Conservation (phyloP, 1,140 invertebrate species). For the Patella vulgata region DNA sequence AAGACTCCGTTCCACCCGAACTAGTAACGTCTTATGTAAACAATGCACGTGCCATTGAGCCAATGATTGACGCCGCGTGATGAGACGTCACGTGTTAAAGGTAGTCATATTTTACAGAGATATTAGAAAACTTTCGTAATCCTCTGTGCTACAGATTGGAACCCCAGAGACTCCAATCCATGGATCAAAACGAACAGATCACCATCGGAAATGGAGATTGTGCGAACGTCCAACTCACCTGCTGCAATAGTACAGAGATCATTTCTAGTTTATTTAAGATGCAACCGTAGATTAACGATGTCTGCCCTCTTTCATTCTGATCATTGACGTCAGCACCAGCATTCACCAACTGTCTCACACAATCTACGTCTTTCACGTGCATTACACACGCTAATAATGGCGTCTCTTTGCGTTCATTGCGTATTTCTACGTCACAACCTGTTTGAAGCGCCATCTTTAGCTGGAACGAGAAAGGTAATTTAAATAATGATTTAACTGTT, state of each 20-base stretch:
- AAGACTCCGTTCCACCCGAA: too few species aligned
- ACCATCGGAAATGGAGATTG: too few species aligned
- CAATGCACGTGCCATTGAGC: too few species aligned
- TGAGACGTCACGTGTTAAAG: too few species aligned
- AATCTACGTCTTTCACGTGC: constrained; percentile 28
- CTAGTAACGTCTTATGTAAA: too few species aligned
- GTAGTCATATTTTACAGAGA: too few species aligned
- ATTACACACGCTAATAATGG: constrained; percentile 41
- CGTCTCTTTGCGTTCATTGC: constrained; percentile 46
- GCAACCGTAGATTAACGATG: constrained; percentile 49
- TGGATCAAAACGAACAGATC: too few species aligned
- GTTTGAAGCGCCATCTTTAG: constrained; percentile 44
- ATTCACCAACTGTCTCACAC: constrained; percentile 38
- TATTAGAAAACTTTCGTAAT: too few species aligned
- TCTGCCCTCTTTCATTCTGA: constrained; percentile 44
- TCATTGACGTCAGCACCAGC: constrained; percentile 50
- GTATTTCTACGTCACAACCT: constrained; percentile 45
- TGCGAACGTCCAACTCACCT: constrained; percentile 51
- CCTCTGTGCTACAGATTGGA: too few species aligned
- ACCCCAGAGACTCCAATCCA: too few species aligned
- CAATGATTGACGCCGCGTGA: too few species aligned
- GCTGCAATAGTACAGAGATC: constrained; percentile 34
- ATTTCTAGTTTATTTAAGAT: constrained; percentile 44
- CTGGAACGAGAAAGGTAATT: constrained; percentile 17
- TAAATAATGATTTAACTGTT: too few species aligned